Conservation (phyloP, 2,113 vertebrate genomes). For the Apteryx owenii region DNA sequence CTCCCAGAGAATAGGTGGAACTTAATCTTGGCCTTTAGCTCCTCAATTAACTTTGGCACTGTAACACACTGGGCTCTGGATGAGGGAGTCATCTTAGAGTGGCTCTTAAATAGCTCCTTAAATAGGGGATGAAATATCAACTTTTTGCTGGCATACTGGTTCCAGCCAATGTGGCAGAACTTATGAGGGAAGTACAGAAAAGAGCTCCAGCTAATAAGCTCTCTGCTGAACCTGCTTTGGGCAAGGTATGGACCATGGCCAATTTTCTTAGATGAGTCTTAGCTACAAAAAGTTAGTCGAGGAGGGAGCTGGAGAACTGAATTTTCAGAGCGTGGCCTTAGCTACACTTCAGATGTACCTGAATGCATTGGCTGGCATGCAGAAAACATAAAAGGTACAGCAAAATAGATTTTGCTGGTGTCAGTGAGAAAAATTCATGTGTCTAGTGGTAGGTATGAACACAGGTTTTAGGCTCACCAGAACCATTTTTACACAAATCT, state of each 20-base stretch:
- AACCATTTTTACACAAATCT: background rate
- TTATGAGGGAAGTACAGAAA: background rate
- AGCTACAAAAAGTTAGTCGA: background rate
- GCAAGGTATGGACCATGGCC: background rate
- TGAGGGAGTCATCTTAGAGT: background rate
- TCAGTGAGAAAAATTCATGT: background rate
- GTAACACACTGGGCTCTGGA: background rate
- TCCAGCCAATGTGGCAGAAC: background rate
- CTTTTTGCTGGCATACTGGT: background rate
- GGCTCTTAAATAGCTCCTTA: background rate
- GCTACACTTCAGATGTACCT: background rate
- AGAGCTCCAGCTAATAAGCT: background rate
- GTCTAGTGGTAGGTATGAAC: background rate
- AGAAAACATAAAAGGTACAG: background rate
- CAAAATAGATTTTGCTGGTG: background rate
- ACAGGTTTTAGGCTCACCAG: background rate
- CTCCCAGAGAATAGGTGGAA: slow-evolving; percentile 34
- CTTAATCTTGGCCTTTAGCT: slow-evolving; percentile 30
- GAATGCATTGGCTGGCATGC: background rate
- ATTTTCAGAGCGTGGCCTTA: background rate
- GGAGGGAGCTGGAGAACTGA: background rate
- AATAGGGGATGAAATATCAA: background rate
- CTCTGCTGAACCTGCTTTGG: background rate
- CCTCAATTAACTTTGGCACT: slow-evolving; percentile 10
- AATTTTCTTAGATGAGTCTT: background rate